These are phyloP conservation scores for Schizothorax lantsangensis DNA, from an alignment of 2,797 vertebrate genomes.

Conservation along the genomic window DNA sequence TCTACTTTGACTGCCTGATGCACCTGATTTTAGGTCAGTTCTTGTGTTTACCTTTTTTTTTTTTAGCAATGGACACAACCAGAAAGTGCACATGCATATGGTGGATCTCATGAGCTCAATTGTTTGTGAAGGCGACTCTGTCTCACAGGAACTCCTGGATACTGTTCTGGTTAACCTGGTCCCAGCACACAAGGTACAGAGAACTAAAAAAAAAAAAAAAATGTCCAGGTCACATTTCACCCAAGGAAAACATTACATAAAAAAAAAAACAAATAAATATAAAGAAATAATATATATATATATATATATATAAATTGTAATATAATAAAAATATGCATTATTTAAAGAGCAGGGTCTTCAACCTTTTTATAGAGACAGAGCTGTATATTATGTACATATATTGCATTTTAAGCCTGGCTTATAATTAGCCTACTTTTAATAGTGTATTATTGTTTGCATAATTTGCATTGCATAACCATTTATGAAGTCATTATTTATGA, in stretches of 20 bases:
- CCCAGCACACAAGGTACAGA: constrained; percentile 93
- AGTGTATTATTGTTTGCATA: neutral
- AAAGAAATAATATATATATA: too few relatives aligned
- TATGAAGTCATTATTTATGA: neutral
- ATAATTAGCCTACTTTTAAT: neutral
- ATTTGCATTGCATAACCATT: neutral
- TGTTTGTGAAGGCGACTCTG: constrained; percentile 96
- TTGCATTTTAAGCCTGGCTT: neutral
- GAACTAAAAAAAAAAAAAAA: neutral
- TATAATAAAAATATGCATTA: too few relatives aligned
- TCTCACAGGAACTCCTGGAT: constrained; percentile 97
- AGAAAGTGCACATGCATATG: constrained; percentile 99
- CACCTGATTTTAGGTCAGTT: constrained; percentile 21
- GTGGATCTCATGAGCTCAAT: constrained; percentile 99
- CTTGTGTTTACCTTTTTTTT: constrained; percentile 12
- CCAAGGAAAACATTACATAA: too few relatives aligned
- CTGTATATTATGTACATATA: neutral
- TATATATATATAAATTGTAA: too few relatives aligned
- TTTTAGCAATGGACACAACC: constrained; percentile 95
- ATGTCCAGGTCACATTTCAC: neutral
- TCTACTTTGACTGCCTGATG: neutral
- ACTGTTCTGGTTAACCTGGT: constrained; percentile 96
- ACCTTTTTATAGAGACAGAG: neutral
- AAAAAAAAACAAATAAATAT: too few relatives aligned
- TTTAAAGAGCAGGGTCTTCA: too few relatives aligned